Evolutionary conservation across 2,113 vertebrate genomes (phyloP).

Genomic region (Solea senegalensis): DNA sequence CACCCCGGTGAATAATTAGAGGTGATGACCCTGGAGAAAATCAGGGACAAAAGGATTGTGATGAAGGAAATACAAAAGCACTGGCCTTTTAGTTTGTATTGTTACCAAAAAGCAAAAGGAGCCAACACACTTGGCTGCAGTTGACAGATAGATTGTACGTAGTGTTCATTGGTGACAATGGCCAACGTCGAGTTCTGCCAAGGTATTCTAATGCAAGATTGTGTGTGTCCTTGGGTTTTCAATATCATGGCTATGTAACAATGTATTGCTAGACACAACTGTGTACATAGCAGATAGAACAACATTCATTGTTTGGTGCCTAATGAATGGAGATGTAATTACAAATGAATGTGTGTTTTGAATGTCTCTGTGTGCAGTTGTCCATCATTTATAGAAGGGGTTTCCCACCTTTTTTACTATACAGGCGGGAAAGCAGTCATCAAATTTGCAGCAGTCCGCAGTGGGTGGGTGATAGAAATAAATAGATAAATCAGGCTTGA

Average conservation of each 20-base stretch:
- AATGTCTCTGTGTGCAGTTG: neutral
- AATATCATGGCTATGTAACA: slow-evolving; percentile 38
- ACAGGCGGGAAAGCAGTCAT: too few relatives aligned
- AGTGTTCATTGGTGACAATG: slow-evolving; percentile 30
- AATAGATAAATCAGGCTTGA: too few relatives aligned
- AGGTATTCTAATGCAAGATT: slow-evolving; percentile 23
- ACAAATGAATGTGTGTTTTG: slow-evolving; percentile 14
- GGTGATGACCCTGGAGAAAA: neutral
- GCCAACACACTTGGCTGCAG: slow-evolving; percentile 19
- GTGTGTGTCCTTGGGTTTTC: slow-evolving; percentile 45
- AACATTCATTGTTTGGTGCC: slow-evolving; percentile 23
- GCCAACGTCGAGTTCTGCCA: slow-evolving; percentile 28
- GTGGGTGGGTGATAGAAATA: too few relatives aligned
- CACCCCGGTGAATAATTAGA: neutral
- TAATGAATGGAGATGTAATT: slow-evolving; percentile 23
- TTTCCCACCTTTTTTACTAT: too few relatives aligned
- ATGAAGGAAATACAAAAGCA: slow-evolving; percentile 13
- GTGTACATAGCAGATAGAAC: slow-evolving; percentile 41
- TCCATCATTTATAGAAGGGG: too few relatives aligned
- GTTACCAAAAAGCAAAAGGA: slow-evolving; percentile 22
- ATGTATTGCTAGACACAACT: slow-evolving; percentile 24
- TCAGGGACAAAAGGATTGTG: neutral
- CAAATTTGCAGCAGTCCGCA: too few relatives aligned
- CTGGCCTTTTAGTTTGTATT: slow-evolving; percentile 15
- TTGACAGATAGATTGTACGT: slow-evolving; percentile 19